Base-by-base conservation (phyloP, 2,888 invertebrate species). In the Hypsopygia costalis region DNA sequence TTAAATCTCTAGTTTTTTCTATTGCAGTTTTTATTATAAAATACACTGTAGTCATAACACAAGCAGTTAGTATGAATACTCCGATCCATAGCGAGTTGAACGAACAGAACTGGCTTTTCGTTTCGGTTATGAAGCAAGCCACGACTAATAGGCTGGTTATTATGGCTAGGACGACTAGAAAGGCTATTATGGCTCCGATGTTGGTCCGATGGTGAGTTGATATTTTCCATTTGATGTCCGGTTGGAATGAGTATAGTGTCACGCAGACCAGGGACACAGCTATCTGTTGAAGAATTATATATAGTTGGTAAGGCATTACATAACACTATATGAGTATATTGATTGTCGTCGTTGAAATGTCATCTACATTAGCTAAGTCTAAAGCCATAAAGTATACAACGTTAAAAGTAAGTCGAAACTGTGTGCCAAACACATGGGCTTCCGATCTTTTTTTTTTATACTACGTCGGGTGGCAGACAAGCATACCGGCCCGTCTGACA, bases 121-220 rank as follows among this genome's bases (percentile, higher is more conserved):
- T 86, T 51, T 89, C 88, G 0, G 79, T 70, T 39, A 88, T 80
- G 44, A 80, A 86, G 36, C 89, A 89, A 0, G 80, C 51, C 0
- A 77, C 63, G 4, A 63, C 55, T 0, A 82, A 62, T 0, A 62
- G 43, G 2, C 52, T 51, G 6, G 54, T 52, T 37, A 51, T 47
- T 16, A 76, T 58, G 0, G 49, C 12, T 1, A 75, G 50, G 11
- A 88, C 63, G 9, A 81, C 44, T 9, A 62, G 9, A 43, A 87
- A 77, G 0, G 83, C 85, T 1, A 88, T n/a, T 4, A 78, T 16
- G 1, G 66, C 41, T 6, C 77, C 76, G 0, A 63, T 61, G 22
- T 46, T 53, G 1, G 75, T 58, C 0, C 55, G 52, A 16, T 55
- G 52, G 6, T 51, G 53, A 4, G 55, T 54, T 3, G 62, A 70